Evolutionary conservation across 2,888 invertebrate species (phyloP), one percentile per base, ranked within the genome.

Genomic region (Lissonota sp.): DNA sequence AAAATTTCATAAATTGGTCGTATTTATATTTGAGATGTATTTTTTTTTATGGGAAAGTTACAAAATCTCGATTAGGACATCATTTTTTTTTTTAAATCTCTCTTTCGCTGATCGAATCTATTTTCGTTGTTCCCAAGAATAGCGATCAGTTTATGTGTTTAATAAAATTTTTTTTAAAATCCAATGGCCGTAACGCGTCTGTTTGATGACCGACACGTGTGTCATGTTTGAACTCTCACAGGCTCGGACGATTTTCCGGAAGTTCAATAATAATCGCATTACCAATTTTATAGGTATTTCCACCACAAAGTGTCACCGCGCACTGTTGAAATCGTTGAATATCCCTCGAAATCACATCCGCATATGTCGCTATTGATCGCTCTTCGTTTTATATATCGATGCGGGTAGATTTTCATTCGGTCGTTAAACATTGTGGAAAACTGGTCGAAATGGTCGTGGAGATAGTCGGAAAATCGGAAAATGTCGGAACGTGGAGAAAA

Each of bases 401-500:
- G 5, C 58, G 62, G 16, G 40, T 44, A 53, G 40, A 72, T 66
- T 80, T 75, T 75, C 66, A 66, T 66, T 67, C 71, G 71, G 57
- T 80, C 75, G 75, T 80, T 76, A 72, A 80, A 66, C 75, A 80
- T 55, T 39, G 69, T 26, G 26, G 26, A 51, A 46, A 66, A 62
- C 62, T 26, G 26, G 58, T 53, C 42, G 39, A 66, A 60, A 46
- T 62, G 53, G 62, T 12, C 5, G 26, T 12, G 10, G 40, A 55
- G 62, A 63, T 69, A 69, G 62, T 76, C 69, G 69, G 40, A 5
- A 46, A 42, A 76, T 70, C 58, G 62, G 60, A 57, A 67, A 67
- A 12, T 53, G 62, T 72, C 60, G n/a, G 39, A 55, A 51, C 16
- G 60, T 1, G 26, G 26, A 26, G 26, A 26, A 26, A 26, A 26